Evolutionary conservation across 2,888 invertebrate genomes (phyloP).

Genomic region (Erpobdella octoculata): DNA sequence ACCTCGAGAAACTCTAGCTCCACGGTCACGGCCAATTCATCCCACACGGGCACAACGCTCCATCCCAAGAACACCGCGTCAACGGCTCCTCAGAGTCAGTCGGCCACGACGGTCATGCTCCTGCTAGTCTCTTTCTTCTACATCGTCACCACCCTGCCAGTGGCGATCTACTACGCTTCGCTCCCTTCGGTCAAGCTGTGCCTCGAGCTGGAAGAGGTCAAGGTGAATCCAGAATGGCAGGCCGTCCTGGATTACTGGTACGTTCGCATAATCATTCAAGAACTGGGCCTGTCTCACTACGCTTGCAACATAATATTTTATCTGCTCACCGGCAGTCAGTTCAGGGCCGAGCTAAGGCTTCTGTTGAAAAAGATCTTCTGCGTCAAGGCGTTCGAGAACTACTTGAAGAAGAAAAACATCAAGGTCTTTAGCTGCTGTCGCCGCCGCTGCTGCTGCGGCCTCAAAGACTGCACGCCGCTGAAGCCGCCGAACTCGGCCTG

Average conservation of each 20-base stretch:
- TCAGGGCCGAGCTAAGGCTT: slow-evolving; percentile 45
- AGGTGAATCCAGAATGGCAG: slow-evolving; percentile 42
- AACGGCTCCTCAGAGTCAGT: slow-evolving; percentile 35
- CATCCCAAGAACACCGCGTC: background rate
- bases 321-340: slow-evolving; percentile 47
- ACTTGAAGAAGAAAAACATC: background rate
- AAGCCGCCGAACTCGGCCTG: background rate
- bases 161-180: slow-evolving; percentile 42
- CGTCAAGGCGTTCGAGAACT: background rate
- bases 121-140: slow-evolving; percentile 46
- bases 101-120: slow-evolving; percentile 50
- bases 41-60: background rate
- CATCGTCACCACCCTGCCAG: slow-evolving; percentile 46
- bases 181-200: slow-evolving; percentile 37
- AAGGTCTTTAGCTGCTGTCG: background rate
- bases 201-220: slow-evolving; percentile 40
- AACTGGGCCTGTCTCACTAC: slow-evolving; percentile 46
- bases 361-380: slow-evolving; percentile 34
- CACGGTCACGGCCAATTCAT: slow-evolving; percentile 4
- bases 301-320: slow-evolving; percentile 50
- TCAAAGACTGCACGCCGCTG: background rate
- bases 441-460: no score
- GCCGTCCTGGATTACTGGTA: slow-evolving; percentile 42
- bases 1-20: slow-evolving; percentile 4
- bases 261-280: slow-evolving; percentile 43